Evolutionary conservation across 2,113 vertebrate species (phyloP), one percentile per base, ranked within the genome.

Genomic region (Pelvicachromis taeniatus): DNA sequence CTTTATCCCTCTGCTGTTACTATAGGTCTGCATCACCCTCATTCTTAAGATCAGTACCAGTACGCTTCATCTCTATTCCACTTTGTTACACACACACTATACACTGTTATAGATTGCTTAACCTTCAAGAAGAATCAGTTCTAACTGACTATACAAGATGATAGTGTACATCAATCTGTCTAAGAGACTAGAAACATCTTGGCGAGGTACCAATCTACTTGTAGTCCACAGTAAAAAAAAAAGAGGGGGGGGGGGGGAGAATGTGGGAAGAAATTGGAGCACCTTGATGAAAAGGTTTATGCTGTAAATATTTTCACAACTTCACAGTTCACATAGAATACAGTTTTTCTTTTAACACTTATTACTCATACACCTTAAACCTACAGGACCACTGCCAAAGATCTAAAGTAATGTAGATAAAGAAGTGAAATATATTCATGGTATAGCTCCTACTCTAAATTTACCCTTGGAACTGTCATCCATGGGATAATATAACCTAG

Each of bases 381-480:
- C 4, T 19, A 26, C 48, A 40, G 2, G 12, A 68, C 7, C 4
- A 42, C 23, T 56, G 23, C 50, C n/a, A 52, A 55, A 77, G 13
- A 48, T 19, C 56, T n/a, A 29, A 4, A 65, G 14, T 52, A 77
- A 68, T 33, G 65, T 38, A 83, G 52, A 61, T 4, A 65, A 11
- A 21, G 21, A 84, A 55, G 29, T 68, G 42, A 65, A 89, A 85
- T 78, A 21, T 29, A 81, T 84, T 88, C 56, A 21, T 40, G 40
- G 38, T 63, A 31, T 16, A 53, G 26, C 61, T 68, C 35, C 38
- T 58, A 13, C 54, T 81, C 26, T 53, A 87, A 77, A 88, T 88
- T 33, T 63, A 86, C 50, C 75, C 50, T 50, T 75, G 23, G n/a
- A 59, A 63, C 6, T 91, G 85, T 82, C 79, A 85, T 78, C 54